A percentile compares a stretch with the other conserved stretches of the same genome.
These are phyloP conservation scores for Drosophila persimilis DNA, from an alignment of 1,140 invertebrate genomes.

Conservation along the genomic window DNA sequence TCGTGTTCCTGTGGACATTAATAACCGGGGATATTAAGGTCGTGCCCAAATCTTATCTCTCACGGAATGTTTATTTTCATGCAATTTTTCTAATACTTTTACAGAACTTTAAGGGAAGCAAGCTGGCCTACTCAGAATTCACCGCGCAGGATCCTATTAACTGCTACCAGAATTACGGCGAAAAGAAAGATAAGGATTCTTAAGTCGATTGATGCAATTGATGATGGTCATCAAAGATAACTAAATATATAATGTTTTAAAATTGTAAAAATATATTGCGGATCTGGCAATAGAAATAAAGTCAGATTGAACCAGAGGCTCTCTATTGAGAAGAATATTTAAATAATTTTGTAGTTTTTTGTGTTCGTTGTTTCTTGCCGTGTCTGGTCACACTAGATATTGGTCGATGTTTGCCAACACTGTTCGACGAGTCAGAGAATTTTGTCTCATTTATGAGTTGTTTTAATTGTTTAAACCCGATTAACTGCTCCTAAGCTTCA, in stretches of 20 bases:
- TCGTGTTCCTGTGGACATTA: slow-evolving; percentile 64
- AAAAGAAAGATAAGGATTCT: slow-evolving; percentile 40
- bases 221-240: background rate
- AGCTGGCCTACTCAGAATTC: slow-evolving; percentile 52
- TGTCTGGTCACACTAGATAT: slow-evolving; percentile 15
- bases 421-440: slow-evolving; percentile 7
- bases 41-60: background rate
- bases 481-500: background rate
- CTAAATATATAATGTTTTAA: background rate
- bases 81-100: slow-evolving; percentile 10
- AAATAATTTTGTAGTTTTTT: background rate
- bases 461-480: slow-evolving; percentile 26
- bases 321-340: background rate
- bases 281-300: background rate
- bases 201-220: slow-evolving; percentile 1
- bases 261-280: slow-evolving; percentile 2
- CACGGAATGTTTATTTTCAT: slow-evolving; percentile 3
- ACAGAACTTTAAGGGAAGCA: slow-evolving; percentile 65
- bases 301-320: background rate
- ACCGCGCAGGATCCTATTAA: slow-evolving; percentile 71
- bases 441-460: slow-evolving; percentile 18
- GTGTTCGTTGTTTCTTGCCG: background rate
- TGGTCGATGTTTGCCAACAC: slow-evolving; percentile 17
- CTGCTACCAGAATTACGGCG: slow-evolving; percentile 68
- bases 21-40: slow-evolving; percentile 74